Base-by-base conservation (phyloP, 2,888 invertebrate species). In the Scrobipalpa costella region DNA sequence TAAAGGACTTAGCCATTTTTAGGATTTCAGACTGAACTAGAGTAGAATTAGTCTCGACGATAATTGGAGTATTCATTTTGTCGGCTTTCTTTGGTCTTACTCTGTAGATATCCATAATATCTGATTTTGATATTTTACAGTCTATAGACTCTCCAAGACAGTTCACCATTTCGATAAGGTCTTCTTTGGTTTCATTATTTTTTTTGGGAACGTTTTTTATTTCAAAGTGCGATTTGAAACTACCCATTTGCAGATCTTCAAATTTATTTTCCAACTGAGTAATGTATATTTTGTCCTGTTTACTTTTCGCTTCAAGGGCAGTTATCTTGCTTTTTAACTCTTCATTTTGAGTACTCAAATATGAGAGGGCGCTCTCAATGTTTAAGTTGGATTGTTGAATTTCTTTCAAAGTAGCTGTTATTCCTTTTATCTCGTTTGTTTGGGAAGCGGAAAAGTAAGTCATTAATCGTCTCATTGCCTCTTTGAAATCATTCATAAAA, bases 21-120 rank as follows among this genome's bases (percentile, higher is more conserved):
- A 59, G 27, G n/a, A 50, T n/a, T n/a, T 63, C 59, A 8, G 7
- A 59, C 17, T 52, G 59, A 7, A 59, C 1, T n/a, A 59, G 8
- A 7, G 58, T 17, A 7, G 63, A 63, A 17, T 6, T 21, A 21
- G 52, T 49, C 15, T 63, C 59, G 8, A 63, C 52, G 9, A 63
- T 19, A 27, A 63, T 63, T 13, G 63, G 63, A 0, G 38, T 52
- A 50, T 59, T 63, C 33, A 5, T 40, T 0, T 21, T n/a, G 0
- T 52, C 63, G 11, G n/a, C 13, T 15, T 58, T 63, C 40, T 52
- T 59, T 6, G n/a, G 50, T 9, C 15, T 9, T 7, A 63, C 57
- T 59, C 63, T 11, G n/a, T 44, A 57, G 34, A 57, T 33, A 57
- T 57, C 57, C 19, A 36, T 63, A 21, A 63, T 63, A 34, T 63